Percentiles rank a stretch among this genome's conserved stretches.
phyloP scores from a whole-genome alignment of 2,113 vertebrate species.

The Panthera tigris region DNA sequence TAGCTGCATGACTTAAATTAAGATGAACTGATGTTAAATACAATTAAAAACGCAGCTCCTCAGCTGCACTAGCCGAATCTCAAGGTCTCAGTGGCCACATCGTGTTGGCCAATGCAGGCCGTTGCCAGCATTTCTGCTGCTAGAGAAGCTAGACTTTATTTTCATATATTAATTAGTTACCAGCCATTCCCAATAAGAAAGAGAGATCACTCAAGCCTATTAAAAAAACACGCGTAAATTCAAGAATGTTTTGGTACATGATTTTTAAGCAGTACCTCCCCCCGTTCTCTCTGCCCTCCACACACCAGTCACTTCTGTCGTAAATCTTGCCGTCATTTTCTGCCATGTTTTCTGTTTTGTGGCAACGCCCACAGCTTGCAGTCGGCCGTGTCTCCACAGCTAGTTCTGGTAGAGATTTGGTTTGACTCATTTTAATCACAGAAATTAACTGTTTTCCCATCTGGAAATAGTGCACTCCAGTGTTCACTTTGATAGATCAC shows the following conservation, averaged over 20 bases:
- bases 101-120: background rate
- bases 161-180: background rate
- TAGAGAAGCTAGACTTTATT: background rate
- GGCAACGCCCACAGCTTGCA: background rate
- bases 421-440: background rate
- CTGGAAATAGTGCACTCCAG: background rate
- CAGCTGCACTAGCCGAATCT: background rate
- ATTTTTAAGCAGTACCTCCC: background rate
- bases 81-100: rapidly evolving
- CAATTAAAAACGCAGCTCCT: background rate
- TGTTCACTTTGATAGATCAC: background rate
- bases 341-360: background rate
- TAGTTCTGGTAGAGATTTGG: background rate
- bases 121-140: background rate
- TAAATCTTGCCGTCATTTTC: background rate
- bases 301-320: background rate
- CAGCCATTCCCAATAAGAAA: background rate
- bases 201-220: background rate
- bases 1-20: background rate
- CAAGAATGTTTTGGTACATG: background rate
- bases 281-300: background rate
- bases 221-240: background rate
- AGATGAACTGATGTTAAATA: background rate
- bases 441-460: background rate
- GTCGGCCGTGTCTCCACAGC: background rate